These are phyloP conservation scores for Oxytorus armatus DNA, from an alignment of 2,888 invertebrate genomes.

Conservation along the genomic window DNA sequence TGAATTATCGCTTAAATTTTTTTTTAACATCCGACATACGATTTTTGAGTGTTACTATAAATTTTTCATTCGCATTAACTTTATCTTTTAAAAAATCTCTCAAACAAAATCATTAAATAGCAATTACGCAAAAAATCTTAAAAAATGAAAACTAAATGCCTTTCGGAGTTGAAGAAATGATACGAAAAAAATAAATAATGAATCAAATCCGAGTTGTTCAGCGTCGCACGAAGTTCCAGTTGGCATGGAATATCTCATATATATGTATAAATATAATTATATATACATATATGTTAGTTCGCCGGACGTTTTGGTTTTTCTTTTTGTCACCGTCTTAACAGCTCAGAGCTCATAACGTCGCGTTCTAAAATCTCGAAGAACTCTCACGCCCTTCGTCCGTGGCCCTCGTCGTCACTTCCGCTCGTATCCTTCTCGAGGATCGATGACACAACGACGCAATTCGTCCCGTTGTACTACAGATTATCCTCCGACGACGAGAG, in stretches of 20 bases:
- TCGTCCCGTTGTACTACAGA: constrained; percentile 74
- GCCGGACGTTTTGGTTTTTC: constrained; percentile 11
- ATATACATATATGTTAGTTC: constrained; percentile 6
- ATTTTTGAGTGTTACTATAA: too few species aligned
- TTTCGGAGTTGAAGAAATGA: neutral
- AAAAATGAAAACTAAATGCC: neutral
- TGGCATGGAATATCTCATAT: constrained; percentile 33
- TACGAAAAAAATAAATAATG: neutral
- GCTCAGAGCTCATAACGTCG: neutral
- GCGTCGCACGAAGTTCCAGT: constrained; percentile 20
- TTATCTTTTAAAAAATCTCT: too few species aligned
- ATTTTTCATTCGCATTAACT: too few species aligned
- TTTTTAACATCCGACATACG: too few species aligned
- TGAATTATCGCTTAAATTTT: too few species aligned
- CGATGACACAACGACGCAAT: neutral
- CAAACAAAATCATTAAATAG: too few species aligned
- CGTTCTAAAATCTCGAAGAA: constrained; percentile 21
- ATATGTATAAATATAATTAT: constrained; percentile 1
- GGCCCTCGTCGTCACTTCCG: constrained; percentile 46
- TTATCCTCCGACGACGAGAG: constrained; percentile 81
- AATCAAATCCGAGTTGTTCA: neutral
- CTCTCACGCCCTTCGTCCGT: constrained; percentile 20
- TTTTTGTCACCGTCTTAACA: neutral
- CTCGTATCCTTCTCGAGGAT: constrained; percentile 1
- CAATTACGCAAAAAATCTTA: too few species aligned